Percentiles rank a stretch among this genome's conserved stretches.
Evolutionary conservation across 2,888 invertebrate genomes (phyloP).

Genomic region (Epsilonema sp.): DNA sequence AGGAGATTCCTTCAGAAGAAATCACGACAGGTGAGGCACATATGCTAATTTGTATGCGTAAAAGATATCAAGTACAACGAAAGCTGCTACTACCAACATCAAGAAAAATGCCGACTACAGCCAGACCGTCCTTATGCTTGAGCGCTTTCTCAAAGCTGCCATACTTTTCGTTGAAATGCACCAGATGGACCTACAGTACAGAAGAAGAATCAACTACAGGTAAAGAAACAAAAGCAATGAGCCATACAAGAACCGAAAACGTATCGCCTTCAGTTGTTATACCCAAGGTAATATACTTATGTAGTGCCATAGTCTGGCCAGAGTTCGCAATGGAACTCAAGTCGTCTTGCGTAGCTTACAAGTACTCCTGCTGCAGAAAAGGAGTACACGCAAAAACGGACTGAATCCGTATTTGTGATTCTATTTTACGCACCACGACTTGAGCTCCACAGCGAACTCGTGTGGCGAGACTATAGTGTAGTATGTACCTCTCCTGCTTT

Average conservation of each 20-base stretch:
- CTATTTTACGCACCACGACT: conserved; percentile 15
- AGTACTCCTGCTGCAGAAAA: no score
- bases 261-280: no score
- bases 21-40: no score
- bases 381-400: no score
- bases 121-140: conserved; percentile 18
- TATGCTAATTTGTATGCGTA: no score
- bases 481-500: conserved; percentile 1
- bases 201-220: no score
- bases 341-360: no score
- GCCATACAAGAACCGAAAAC: not conserved
- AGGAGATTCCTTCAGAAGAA: not conserved
- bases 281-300: not conserved
- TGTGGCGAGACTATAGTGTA: no score
- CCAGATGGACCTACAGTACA: conserved; percentile 20
- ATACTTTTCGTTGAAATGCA: conserved; percentile 22
- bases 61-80: no score
- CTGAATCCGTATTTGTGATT: no score
- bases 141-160: conserved; percentile 16
- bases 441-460: no score
- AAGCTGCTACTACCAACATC: conserved; percentile 12
- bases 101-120: conserved; percentile 21
- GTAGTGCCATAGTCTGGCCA: not conserved
- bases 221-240: not conserved
- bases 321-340: no score